Conservation (phyloP, 2,797 vertebrate genomes). For the Cossypha caffra region DNA sequence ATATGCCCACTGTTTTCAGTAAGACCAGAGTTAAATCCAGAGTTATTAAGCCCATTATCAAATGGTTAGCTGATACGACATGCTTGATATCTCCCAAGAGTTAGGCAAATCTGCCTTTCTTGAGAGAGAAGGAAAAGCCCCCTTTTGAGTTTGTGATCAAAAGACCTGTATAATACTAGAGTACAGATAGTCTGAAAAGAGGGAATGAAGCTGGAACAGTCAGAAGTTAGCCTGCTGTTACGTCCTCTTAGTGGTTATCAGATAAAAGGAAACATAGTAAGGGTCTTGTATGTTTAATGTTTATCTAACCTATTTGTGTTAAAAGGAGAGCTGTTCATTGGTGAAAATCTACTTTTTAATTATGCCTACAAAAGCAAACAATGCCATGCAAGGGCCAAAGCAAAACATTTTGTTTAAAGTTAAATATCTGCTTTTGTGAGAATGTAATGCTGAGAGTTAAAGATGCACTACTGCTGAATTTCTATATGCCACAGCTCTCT, state of each 20-base stretch:
- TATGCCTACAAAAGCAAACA: background rate
- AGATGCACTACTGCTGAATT: background rate
- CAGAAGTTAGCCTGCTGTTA: background rate
- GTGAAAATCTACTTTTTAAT: background rate
- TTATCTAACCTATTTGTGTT: background rate
- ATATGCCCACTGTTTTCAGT: background rate
- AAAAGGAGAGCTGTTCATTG: background rate
- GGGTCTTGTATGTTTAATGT: background rate
- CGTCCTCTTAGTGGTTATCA: background rate
- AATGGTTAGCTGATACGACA: background rate
- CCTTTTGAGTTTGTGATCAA: background rate
- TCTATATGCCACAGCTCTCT: background rate
- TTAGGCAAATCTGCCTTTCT: background rate
- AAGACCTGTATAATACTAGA: background rate
- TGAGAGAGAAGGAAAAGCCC: background rate
- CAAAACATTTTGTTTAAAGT: background rate
- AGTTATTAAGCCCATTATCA: background rate
- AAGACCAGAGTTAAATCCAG: background rate
- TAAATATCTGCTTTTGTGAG: background rate
- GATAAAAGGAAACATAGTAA: background rate
- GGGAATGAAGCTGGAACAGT: background rate
- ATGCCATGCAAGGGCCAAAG: background rate
- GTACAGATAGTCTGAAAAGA: background rate
- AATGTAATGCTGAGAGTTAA: background rate
- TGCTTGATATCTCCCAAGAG: background rate